phyloP scores from a whole-genome alignment of 2,888 invertebrate species.

The Eucriotettix oculatus region DNA sequence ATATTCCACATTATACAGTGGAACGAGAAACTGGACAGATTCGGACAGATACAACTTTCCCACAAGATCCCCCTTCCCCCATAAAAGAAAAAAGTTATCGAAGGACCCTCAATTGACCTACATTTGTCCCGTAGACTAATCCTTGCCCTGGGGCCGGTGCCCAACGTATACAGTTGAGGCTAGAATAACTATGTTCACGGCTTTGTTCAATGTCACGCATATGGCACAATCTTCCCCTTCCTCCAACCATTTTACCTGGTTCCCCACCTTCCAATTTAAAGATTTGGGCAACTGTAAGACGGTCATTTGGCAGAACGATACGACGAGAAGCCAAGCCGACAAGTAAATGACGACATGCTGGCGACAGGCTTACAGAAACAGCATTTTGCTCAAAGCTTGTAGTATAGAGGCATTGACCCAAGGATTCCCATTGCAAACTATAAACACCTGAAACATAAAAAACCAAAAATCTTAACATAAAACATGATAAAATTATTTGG shows the following conservation, averaged over 20 bases:
- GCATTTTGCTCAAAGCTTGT: constrained; percentile 61
- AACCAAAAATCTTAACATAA: too few species aligned
- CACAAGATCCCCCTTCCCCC: too few species aligned
- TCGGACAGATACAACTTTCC: too few species aligned
- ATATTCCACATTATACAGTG: too few species aligned
- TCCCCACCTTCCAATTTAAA: constrained; percentile 23
- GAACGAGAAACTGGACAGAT: too few species aligned
- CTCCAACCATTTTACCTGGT: constrained; percentile 7
- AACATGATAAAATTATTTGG: too few species aligned
- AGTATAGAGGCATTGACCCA: constrained; percentile 65
- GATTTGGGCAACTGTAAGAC: constrained; percentile 30
- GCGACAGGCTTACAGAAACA: constrained; percentile 73
- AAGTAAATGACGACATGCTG: constrained; percentile 57
- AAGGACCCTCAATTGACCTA: constrained; percentile 60
- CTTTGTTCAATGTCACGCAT: constrained; percentile 50
- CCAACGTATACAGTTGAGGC: constrained; percentile 73
- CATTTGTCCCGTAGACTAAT: constrained; percentile 70
- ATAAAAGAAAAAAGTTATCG: constrained; percentile 14
- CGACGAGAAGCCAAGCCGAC: constrained; percentile 61
- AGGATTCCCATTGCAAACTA: constrained; percentile 54
- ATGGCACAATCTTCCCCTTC: constrained; percentile 14
- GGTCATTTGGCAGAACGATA: constrained; percentile 31
- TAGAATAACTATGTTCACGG: constrained; percentile 42
- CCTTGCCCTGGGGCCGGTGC: constrained; percentile 69
- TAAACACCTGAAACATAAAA: constrained; percentile 43